Conservation (phyloP, 1,140 invertebrate genomes). For the Uloborus diversus region DNA sequence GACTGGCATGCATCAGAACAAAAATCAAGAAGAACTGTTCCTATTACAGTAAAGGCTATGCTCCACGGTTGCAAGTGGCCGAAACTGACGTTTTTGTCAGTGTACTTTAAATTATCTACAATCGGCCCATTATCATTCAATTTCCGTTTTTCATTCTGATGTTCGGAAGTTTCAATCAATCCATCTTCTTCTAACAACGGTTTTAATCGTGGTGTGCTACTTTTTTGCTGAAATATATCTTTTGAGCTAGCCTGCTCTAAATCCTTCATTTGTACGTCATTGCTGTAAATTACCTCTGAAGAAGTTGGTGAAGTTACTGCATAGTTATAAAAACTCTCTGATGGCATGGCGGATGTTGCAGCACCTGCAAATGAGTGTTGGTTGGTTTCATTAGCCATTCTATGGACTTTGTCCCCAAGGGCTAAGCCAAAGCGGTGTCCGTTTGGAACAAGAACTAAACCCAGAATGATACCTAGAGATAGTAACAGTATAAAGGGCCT, state of each 20-base stretch:
- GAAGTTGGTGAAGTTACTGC: no score
- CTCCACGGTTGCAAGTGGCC: conserved; percentile 78
- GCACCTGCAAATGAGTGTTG: no score
- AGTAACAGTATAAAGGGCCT: conserved; percentile 90
- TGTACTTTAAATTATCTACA: not conserved
- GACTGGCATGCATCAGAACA: conserved; percentile 96
- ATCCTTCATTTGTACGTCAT: not conserved
- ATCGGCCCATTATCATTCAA: not conserved
- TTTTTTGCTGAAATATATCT: not conserved
- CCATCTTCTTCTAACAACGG: not conserved
- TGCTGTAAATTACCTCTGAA: not conserved
- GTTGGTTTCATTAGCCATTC: not conserved
- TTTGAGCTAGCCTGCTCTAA: not conserved
- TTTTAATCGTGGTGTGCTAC: not conserved
- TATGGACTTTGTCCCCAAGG: conserved; percentile 74
- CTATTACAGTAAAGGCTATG: conserved; percentile 90
- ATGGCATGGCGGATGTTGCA: no score
- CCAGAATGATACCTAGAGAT: conserved; percentile 87
- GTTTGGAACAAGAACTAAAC: conserved; percentile 88
- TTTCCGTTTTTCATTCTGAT: not conserved
- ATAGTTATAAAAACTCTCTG: no score
- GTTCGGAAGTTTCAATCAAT: not conserved
- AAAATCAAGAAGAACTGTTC: conserved; percentile 93
- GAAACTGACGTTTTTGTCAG: not conserved
- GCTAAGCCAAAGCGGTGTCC: conserved; percentile 83